Percentiles rank a stretch among this genome's conserved stretches.
These are phyloP conservation scores for Myiothlypis coronata DNA, from an alignment of 2,797 vertebrate species.

Conservation along the genomic window DNA sequence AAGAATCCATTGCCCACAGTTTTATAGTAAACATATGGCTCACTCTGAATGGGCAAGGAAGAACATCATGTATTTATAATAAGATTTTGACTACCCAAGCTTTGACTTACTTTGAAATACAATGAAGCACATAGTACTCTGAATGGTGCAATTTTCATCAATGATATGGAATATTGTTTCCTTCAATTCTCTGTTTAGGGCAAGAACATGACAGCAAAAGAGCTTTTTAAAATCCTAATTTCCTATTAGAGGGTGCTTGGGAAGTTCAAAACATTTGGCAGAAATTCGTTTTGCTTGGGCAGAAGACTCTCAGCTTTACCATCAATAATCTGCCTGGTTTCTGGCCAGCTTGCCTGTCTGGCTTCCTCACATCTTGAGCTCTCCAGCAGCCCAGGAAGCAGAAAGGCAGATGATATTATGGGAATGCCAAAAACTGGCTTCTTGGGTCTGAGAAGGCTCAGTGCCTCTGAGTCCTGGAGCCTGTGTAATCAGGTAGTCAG, in stretches of 20 bases:
- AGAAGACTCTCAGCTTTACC: not conserved
- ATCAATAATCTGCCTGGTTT: conserved; percentile 14
- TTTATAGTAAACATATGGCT: not conserved
- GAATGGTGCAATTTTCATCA: not conserved
- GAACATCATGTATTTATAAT: not conserved
- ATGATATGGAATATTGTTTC: not conserved
- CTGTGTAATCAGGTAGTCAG: not conserved
- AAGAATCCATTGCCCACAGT: not conserved
- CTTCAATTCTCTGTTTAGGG: not conserved
- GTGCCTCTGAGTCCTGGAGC: not conserved
- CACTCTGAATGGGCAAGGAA: not conserved
- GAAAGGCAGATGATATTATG: not conserved
- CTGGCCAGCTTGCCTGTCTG: not conserved
- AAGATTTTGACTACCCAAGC: not conserved
- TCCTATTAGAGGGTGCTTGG: not conserved
- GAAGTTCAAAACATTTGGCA: conserved; percentile 29
- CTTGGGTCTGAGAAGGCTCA: not conserved
- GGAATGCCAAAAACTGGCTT: not conserved
- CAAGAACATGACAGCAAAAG: not conserved
- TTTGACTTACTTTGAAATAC: not conserved
- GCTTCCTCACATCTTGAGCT: not conserved
- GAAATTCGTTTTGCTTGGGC: conserved; percentile 4
- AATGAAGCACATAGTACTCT: not conserved
- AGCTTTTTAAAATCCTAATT: not conserved
- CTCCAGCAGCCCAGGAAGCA: not conserved